Evolutionary conservation across 2,113 vertebrate genomes (phyloP).

Genomic region (Clupea harengus): DNA sequence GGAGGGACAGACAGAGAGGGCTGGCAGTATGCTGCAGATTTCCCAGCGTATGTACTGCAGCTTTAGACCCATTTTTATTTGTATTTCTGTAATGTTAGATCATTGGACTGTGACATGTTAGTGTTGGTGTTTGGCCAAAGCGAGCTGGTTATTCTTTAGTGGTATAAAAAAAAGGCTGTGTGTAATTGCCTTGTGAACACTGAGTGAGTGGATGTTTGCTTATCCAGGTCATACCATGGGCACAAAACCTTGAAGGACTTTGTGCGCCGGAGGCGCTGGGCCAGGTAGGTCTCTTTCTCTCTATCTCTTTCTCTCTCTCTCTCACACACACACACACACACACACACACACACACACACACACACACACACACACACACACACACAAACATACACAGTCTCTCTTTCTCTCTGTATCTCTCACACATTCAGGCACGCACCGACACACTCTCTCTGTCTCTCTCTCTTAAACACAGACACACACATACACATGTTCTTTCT

Average conservation of each 20-base stretch:
- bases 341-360: not conserved
- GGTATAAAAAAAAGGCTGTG: not conserved
- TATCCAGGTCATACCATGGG: conserved; percentile 86
- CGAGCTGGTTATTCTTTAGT: not conserved
- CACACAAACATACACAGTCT: not conserved
- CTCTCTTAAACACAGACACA: not conserved
- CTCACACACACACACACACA: not conserved
- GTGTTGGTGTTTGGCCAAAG: not conserved
- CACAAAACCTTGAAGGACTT: conserved; percentile 98
- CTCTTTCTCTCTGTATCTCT: not conserved
- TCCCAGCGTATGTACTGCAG: conserved; percentile 80
- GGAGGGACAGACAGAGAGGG: conserved; percentile 89
- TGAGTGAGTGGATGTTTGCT: conserved; percentile 38
- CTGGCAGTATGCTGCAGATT: conserved; percentile 97
- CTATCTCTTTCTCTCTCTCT: not conserved
- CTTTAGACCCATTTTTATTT: conserved; percentile 29
- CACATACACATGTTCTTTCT: not conserved
- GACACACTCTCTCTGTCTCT: not conserved
- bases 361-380: too few relatives aligned
- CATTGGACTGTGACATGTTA: not conserved
- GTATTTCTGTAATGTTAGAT: not conserved
- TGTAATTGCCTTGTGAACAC: not conserved
- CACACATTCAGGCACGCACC: not conserved
- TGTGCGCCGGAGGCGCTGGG: conserved; percentile 91
- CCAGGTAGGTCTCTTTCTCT: conserved; percentile 74